phyloP scores from a whole-genome alignment of 2,113 vertebrate genomes.

The Python bivittatus region DNA sequence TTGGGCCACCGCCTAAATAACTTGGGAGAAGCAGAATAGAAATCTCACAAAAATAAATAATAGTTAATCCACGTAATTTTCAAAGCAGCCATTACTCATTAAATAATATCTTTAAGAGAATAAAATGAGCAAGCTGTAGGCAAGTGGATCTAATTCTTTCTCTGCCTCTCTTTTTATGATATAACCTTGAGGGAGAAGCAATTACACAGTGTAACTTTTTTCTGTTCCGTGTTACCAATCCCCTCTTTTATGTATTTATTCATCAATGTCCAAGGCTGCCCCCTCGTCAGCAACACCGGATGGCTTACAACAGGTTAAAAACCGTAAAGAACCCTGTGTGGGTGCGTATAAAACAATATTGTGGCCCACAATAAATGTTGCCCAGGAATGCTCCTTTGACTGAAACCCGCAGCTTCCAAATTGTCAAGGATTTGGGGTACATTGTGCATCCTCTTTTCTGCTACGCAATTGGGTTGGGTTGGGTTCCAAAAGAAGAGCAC shows the following conservation, averaged over 20 bases:
- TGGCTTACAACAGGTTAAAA: no score
- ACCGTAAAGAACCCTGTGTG: no score
- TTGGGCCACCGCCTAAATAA: not conserved
- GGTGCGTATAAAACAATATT: no score
- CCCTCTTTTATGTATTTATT: no score
- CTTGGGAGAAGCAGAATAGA: not conserved
- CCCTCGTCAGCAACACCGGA: no score
- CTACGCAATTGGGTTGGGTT: not conserved
- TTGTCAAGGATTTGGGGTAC: not conserved
- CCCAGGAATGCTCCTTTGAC: no score
- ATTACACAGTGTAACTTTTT: no score
- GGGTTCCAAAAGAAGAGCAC: no score
- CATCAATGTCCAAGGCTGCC: no score
- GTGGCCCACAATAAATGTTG: no score
- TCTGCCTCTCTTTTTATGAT: not conserved
- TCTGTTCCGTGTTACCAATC: no score
- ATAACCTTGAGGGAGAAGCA: no score
- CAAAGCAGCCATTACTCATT: not conserved
- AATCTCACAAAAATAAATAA: not conserved
- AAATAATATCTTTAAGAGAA: not conserved
- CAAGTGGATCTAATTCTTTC: not conserved
- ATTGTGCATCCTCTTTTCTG: not conserved
- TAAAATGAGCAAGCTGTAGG: not conserved
- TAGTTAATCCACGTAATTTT: not conserved
- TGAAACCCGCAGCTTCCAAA: not conserved